These are phyloP conservation scores for Gymnobelideus leadbeateri DNA, from an alignment of 2,113 vertebrate species.

Conservation along the genomic window DNA sequence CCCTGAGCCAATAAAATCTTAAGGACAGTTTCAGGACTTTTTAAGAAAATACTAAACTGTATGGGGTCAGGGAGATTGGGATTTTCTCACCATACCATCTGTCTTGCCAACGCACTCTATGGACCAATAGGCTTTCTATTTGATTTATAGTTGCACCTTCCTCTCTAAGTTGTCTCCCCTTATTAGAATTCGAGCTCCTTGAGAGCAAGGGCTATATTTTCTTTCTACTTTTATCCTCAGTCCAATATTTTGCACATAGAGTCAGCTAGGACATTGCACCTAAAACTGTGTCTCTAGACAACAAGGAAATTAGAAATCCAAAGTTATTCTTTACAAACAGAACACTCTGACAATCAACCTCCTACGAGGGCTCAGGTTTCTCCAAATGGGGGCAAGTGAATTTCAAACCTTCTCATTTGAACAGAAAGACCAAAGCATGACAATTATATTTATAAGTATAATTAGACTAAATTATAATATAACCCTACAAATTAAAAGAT, in stretches of 20 bases:
- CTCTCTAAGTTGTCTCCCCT: not conserved
- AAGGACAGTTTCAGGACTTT: not conserved
- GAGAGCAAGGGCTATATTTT: not conserved
- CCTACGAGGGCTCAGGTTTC: not conserved
- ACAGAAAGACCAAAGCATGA: not conserved
- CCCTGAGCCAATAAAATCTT: not conserved
- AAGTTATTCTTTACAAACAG: conserved; percentile 15
- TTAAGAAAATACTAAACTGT: not conserved
- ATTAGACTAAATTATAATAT: too few species aligned
- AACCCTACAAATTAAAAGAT: not conserved
- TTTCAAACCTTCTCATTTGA: conserved; percentile 18
- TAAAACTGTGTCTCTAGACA: not conserved
- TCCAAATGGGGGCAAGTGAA: not conserved
- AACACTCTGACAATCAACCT: not conserved
- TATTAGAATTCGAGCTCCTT: not conserved
- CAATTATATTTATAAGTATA: not conserved
- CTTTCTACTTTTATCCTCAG: not conserved
- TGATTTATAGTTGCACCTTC: not conserved
- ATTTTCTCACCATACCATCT: not conserved
- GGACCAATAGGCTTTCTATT: not conserved
- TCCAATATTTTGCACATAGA: not conserved
- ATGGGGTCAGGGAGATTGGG: not conserved
- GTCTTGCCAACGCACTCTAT: not conserved
- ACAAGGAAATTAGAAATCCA: conserved; percentile 29
- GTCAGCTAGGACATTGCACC: not conserved